Evolutionary conservation across 2,888 invertebrate species (phyloP), one percentile per base, ranked within the genome.

Genomic region (Uropetala carovei): DNA sequence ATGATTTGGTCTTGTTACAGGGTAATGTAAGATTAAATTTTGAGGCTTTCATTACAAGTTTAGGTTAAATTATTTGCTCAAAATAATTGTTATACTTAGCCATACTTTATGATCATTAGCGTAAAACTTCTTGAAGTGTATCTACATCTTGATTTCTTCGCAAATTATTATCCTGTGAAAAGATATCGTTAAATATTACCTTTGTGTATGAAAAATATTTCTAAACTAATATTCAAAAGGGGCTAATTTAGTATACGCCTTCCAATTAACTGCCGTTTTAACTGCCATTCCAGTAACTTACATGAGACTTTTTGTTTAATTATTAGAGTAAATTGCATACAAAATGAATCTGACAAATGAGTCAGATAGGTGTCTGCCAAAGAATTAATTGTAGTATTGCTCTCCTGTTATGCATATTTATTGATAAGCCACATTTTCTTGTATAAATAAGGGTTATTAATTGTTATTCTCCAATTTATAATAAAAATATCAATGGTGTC

Each of bases 281-380:
- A 89, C 89, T 89, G 89, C 89, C 89, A 89, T 64, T 64, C n/a
- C 18, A 43, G 10, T 58, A 43, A 30, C 43, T 56, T 18, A 60
- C 0, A 89, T 27, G 68, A 64, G 89, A 43, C 64, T 86, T 16
- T 59, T 27, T 68, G 30, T 64, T 89, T 18, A 43, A 11, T 43
- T n/a, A 7, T 64, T 68, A 18, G 64, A 68, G 68, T 89, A 43
- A 27, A 43, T 89, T 64, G 75, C 18, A 43, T 89, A 64, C 2
- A 27, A 43, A 64, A 89, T 75, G 7, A 10, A 43, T 16, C n/a
- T n/a, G 60, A 18, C 11, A 64, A 56, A n/a, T 83, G 1, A 56
- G n/a, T 83, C n/a, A 56, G 16, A n/a, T 11, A 3, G 30, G 43
- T 83, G 18, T 57, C 57, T 83, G 83, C 83, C 83, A 83, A 83